Evolutionary conservation across 2,888 invertebrate species (phyloP).

Genomic region (Drosophila tanythrix): DNA sequence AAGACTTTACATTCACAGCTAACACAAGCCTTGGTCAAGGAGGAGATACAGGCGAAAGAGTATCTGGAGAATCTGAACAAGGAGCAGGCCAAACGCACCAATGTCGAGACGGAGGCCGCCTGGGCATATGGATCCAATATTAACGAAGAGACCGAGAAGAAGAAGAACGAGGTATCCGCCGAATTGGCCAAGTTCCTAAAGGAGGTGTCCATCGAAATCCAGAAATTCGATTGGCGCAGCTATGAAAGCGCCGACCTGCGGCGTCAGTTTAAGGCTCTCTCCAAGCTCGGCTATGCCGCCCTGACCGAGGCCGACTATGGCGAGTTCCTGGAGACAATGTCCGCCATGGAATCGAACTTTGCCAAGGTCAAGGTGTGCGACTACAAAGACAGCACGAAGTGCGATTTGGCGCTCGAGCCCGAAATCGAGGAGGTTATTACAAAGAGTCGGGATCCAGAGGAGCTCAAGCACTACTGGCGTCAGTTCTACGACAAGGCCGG

Average conservation of each 20-base stretch:
- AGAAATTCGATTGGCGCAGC: slow-evolving; percentile 89
- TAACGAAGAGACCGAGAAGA: slow-evolving; percentile 89
- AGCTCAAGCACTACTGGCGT: slow-evolving; percentile 91
- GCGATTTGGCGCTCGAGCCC: slow-evolving; percentile 90
- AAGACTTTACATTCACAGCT: slow-evolving; percentile 47
- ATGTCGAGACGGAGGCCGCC: slow-evolving; percentile 87
- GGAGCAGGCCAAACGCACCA: slow-evolving; percentile 87
- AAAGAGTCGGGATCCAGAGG: slow-evolving; percentile 90
- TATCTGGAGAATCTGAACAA: slow-evolving; percentile 88
- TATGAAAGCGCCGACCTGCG: slow-evolving; percentile 89
- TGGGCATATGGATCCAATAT: slow-evolving; percentile 93
- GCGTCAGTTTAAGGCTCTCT: slow-evolving; percentile 91
- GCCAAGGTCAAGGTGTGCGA: slow-evolving; percentile 92
- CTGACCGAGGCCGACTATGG: slow-evolving; percentile 89
- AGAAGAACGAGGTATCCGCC: slow-evolving; percentile 82
- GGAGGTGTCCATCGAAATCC: slow-evolving; percentile 76
- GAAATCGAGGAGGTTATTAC: slow-evolving; percentile 89
- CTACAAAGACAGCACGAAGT: slow-evolving; percentile 87
- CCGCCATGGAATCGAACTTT: slow-evolving; percentile 91
- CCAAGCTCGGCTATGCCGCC: slow-evolving; percentile 90
- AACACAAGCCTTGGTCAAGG: slow-evolving; percentile 66
- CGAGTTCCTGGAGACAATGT: slow-evolving; percentile 87
- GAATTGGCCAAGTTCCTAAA: slow-evolving; percentile 84
- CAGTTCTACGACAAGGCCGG: slow-evolving; percentile 92
- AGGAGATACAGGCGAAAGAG: slow-evolving; percentile 87